Base-by-base conservation (phyloP, 2,113 vertebrate genomes). In the Siniperca chuatsi region DNA sequence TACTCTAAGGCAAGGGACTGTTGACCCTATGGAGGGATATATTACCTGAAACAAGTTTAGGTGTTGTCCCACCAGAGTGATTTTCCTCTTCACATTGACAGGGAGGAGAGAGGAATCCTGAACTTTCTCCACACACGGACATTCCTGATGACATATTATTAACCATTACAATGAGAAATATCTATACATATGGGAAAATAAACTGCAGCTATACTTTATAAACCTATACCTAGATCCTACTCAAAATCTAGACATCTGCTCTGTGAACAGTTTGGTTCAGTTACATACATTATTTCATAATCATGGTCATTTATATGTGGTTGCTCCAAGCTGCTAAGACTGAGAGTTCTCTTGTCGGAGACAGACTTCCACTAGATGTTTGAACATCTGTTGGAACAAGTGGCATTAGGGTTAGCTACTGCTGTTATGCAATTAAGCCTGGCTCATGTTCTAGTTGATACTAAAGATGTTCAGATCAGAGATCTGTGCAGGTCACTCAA, bases 21-120 rank as follows among this genome's bases (percentile, higher is more conserved):
- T 15, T 21, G 9, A 33, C 10, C n/a, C 40, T 29, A 4, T 18
- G 33, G 33, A 29, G 15, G 58, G 8, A 21, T 21, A 37, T 7
- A 4, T 88, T 94, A 98, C 98, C 97, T 97, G 96, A 61, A 97
- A 97, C 70, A 98, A 96, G 72, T 96, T 91, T 21, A 99, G 96
- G 91, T 99, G 98, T 79, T 93, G 96, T 81, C 97, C 98, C 40
- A 97, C 86, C 79, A 99, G 93, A 0, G 94, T 97, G 78, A 99
- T 95, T 86, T 98, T 97, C 50, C 95, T 96, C 0, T 96, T 95
- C 84, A 98, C 96, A 0, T 96, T 97, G 83, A 99, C 97, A 0
- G 98, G 98, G 54, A 98, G 92, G 25, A 98, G 92, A 0, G 94
- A 87, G 21, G 97, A 96, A 50, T 97, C 97, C 84, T 97, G 96